These are phyloP conservation scores for Peribatodes rhomboidaria DNA, from an alignment of 2,888 invertebrate species.

Conservation along the genomic window DNA sequence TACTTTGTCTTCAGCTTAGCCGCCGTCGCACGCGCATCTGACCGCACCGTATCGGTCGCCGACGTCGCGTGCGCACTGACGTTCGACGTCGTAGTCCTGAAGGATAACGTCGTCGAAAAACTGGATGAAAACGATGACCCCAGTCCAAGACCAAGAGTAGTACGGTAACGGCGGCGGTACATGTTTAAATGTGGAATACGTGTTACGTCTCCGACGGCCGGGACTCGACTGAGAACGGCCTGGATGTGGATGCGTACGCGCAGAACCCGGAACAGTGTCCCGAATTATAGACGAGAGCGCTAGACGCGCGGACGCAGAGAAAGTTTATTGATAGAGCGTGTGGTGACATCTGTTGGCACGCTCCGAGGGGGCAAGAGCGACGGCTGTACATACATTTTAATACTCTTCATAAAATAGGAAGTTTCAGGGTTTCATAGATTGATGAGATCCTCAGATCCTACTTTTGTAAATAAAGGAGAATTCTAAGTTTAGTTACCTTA, in stretches of 20 bases:
- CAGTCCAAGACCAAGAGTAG: slow-evolving; percentile 79
- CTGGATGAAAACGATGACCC: slow-evolving; percentile 78
- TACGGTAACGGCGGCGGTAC: slow-evolving; percentile 83
- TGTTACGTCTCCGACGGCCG: slow-evolving; percentile 62
- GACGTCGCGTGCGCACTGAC: slow-evolving; percentile 46
- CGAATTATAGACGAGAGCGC: slow-evolving; percentile 77
- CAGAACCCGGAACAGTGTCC: slow-evolving; percentile 75
- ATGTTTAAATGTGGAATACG: slow-evolving; percentile 53
- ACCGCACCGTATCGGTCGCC: slow-evolving; percentile 70
- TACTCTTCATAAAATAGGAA: neutral
- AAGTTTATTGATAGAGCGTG: slow-evolving; percentile 34
- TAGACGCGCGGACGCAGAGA: slow-evolving; percentile 63
- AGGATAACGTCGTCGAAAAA: slow-evolving; percentile 75
- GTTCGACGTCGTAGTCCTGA: slow-evolving; percentile 71
- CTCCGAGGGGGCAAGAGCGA: neutral
- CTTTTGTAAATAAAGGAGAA: too few species aligned
- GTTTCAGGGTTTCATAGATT: neutral
- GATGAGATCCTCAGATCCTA: too few species aligned
- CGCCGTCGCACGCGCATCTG: slow-evolving; percentile 81
- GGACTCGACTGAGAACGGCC: slow-evolving; percentile 65
- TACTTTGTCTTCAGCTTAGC: slow-evolving; percentile 83
- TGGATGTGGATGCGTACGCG: slow-evolving; percentile 62
- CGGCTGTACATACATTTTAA: neutral
- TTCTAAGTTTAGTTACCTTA: too few species aligned
- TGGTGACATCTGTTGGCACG: slow-evolving; percentile 42